These are phyloP conservation scores for Cariama cristata DNA, from an alignment of 2,113 vertebrate species.

Conservation along the genomic window DNA sequence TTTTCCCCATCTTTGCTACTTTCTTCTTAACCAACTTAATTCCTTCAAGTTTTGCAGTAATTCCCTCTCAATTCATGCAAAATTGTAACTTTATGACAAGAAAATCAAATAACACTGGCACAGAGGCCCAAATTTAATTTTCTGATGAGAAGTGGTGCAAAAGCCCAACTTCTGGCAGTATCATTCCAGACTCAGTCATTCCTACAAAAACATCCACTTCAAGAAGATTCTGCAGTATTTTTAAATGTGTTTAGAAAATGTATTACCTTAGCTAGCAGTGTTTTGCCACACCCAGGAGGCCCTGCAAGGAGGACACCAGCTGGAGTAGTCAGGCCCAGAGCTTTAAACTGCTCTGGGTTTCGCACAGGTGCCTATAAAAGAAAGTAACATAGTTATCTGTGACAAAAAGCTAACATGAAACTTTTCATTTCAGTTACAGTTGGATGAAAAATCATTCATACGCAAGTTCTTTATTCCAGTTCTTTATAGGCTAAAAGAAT, in stretches of 20 bases:
- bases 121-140: not conserved
- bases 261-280: constrained; percentile 91
- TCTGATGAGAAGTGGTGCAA: not conserved
- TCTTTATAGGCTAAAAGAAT: not conserved
- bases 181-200: not conserved
- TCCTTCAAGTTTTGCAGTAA: not conserved
- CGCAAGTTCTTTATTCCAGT: not conserved
- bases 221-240: not conserved
- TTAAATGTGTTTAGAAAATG: not conserved
- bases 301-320: constrained; percentile 94
- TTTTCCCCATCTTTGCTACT: not conserved
- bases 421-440: not conserved
- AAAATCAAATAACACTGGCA: not conserved
- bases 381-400: not conserved
- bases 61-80: not conserved
- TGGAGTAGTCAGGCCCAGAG: constrained; percentile 88
- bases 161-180: not conserved
- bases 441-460: not conserved
- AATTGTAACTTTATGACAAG: not conserved
- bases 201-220: not conserved
- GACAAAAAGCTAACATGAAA: not conserved
- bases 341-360: constrained; percentile 88
- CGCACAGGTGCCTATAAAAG: constrained; percentile 88
- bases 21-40: not conserved
- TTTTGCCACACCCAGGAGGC: constrained; percentile 96